Base-by-base conservation (phyloP, 2,113 vertebrate genomes). In the Sinocyclocheilus grahami region DNA sequence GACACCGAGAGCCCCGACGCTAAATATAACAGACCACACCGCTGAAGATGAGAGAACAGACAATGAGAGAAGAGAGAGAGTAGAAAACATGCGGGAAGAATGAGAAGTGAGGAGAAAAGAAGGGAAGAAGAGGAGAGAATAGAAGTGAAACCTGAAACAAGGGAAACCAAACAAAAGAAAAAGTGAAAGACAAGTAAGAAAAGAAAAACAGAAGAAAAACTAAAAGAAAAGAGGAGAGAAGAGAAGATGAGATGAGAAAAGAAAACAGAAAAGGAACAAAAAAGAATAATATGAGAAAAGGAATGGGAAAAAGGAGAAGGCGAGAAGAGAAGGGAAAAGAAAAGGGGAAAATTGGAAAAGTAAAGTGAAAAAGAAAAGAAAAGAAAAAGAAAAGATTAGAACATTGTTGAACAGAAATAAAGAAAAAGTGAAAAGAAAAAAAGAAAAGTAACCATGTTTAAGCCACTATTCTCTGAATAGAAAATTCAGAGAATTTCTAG, bases 11-110 rank as follows among this genome's bases (percentile, higher is more conserved):
- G 78, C 33, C 53, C 4, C 11, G 11, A 80, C 20, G 33, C 78
- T 81, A 81, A 81, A 81, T 81, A 81, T 65, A 81, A 81, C 78
- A 81, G 39, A 48, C 37, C 60, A 27, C 39, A 81, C 78, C 9
- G 39, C 60, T 81, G 78, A n/a, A 60, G 20, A 58, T 6, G 76
- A 78, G 24, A 51, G 18, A 14, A 24, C 20, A 51, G 48, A 51
- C 48, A 51, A 51, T 14, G 8, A n/a, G 58, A 12, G 71, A 18
- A n/a, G 5, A 76, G 14, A 18, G 13, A 51, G 5, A 1, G 42
- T 1, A 46, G 37, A 37, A 37, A 0, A 53, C 9, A 22, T 55
- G 53, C 0, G 1, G 5, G 53, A 55, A 16, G 55, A 22, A 20
- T 2, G 20, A n/a, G 55, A 75, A 5, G 39, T 24, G 22, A 39